Conservation (phyloP, 2,797 vertebrate species). For the Arrhamphus sclerolepis region DNA sequence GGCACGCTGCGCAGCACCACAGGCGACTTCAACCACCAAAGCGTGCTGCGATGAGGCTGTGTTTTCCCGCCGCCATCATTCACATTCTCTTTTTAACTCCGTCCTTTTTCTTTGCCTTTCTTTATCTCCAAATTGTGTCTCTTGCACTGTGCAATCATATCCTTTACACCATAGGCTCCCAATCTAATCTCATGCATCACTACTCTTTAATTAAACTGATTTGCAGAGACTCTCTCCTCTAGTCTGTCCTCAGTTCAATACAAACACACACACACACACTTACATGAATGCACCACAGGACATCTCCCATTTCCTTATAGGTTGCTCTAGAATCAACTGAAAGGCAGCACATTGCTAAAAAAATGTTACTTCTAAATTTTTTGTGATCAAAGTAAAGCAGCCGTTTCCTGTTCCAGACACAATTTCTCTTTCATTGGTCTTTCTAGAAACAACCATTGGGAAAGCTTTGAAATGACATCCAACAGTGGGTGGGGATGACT, state of each 20-base stretch:
- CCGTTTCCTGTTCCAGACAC: constrained; percentile 39
- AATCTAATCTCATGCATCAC: constrained; percentile 83
- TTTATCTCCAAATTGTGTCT: constrained; percentile 35
- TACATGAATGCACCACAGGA: not conserved
- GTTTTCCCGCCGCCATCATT: constrained; percentile 22
- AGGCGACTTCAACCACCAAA: constrained; percentile 24
- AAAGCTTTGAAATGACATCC: constrained; percentile 29
- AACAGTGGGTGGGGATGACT: constrained; percentile 13
- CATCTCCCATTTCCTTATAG: constrained; percentile 32
- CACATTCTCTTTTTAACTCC: constrained; percentile 21
- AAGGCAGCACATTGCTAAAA: constrained; percentile 57
- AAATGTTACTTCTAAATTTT: constrained; percentile 65
- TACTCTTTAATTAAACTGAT: constrained; percentile 85
- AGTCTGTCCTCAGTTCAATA: constrained; percentile 62
- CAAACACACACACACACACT: constrained; percentile 37
- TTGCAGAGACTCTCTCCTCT: constrained; percentile 66
- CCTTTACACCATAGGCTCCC: constrained; percentile 76
- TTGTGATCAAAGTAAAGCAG: constrained; percentile 53
- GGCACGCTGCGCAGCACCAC: constrained; percentile 26
- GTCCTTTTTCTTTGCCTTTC: constrained; percentile 4
- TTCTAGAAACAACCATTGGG: constrained; percentile 22
- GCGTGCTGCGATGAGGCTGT: constrained; percentile 11
- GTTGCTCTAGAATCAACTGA: constrained; percentile 55
- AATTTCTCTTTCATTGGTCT: constrained; percentile 45
- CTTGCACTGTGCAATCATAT: constrained; percentile 72